These are phyloP conservation scores for Caenorhabditis japonica DNA, from an alignment of 2,888 invertebrate species.

Conservation along the genomic window DNA sequence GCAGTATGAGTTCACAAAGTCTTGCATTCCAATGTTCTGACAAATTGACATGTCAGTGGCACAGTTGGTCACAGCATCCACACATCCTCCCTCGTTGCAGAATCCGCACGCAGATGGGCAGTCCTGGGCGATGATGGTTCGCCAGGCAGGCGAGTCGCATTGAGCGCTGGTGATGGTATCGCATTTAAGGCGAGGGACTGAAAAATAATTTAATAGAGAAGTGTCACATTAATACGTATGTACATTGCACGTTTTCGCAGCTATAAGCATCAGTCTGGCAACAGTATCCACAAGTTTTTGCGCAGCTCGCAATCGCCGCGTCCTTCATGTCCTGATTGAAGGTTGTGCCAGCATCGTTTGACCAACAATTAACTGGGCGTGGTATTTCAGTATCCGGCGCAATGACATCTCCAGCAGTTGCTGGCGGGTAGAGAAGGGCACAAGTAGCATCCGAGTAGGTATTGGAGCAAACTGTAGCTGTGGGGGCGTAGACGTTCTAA, in stretches of 20 bases:
- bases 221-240: not conserved
- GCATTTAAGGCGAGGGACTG: slow-evolving; percentile 30
- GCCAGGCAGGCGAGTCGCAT: slow-evolving; percentile 30
- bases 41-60: slow-evolving; percentile 44
- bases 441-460: not conserved
- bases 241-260: slow-evolving; percentile 46
- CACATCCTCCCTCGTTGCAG: slow-evolving; percentile 47
- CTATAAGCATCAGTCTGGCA: slow-evolving; percentile 49
- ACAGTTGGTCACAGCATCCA: slow-evolving; percentile 48
- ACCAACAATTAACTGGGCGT: not conserved
- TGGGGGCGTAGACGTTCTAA: not conserved
- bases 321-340: not conserved
- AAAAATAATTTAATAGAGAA: not conserved
- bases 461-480: not conserved
- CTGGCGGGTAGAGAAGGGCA: not conserved
- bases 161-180: slow-evolving; percentile 31
- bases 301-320: slow-evolving; percentile 32
- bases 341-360: not conserved
- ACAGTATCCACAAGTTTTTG: slow-evolving; percentile 56
- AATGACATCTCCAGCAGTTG: not conserved
- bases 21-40: slow-evolving; percentile 15
- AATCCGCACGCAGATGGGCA: slow-evolving; percentile 49
- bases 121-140: slow-evolving; percentile 38
- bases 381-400: not conserved
- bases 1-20: slow-evolving; percentile 50